Evolutionary conservation across 2,113 vertebrate genomes (phyloP).

Genomic region (Maylandia zebra): DNA sequence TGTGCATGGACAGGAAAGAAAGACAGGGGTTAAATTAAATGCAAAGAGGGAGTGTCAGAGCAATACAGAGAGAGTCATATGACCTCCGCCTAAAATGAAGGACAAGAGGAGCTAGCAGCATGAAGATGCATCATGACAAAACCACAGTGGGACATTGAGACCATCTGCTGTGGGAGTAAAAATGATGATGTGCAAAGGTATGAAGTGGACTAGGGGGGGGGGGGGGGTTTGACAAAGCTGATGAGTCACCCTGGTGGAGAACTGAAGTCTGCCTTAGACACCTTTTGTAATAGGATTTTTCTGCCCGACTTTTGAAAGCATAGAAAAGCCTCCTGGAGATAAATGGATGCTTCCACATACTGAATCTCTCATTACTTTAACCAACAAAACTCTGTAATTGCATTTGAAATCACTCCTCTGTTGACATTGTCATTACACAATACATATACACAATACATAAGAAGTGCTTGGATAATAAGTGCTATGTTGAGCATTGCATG

Average conservation of each 20-base stretch:
- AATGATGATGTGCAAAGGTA: not conserved
- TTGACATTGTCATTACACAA: not conserved
- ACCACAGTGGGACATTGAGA: not conserved
- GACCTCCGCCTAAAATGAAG: not conserved
- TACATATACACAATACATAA: not conserved
- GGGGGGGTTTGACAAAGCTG: not conserved
- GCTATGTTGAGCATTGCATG: not conserved
- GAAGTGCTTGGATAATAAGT: not conserved
- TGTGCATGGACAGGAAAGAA: not conserved
- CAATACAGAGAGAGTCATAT: not conserved
- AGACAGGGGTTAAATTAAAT: not conserved
- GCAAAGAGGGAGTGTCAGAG: not conserved
- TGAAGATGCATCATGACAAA: not conserved
- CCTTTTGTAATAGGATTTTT: not conserved
- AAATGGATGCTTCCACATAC: not conserved
- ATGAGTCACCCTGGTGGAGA: not conserved
- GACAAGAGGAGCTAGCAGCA: not conserved
- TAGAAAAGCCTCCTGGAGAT: not conserved
- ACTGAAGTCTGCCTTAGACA: not conserved
- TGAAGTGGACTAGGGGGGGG: not conserved
- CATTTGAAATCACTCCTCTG: not conserved
- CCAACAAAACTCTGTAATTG: not conserved
- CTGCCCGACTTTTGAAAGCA: not conserved
- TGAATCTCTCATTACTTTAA: not conserved
- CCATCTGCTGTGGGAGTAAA: not conserved